Percentiles rank a stretch among this genome's conserved stretches.
phyloP scores from a whole-genome alignment of 2,888 invertebrate genomes.

The Lithosia quadra region DNA sequence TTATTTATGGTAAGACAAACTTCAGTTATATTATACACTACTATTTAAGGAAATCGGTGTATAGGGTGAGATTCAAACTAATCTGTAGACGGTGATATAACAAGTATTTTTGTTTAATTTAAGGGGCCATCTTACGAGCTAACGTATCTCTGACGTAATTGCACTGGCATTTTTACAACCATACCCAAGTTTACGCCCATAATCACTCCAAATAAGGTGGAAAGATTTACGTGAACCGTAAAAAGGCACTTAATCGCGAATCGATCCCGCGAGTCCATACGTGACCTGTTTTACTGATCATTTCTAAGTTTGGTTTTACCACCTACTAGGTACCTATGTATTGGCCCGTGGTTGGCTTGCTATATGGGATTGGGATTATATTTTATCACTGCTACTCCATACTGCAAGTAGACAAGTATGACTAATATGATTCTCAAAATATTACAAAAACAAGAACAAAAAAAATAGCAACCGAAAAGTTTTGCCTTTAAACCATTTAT shows the following conservation, averaged over 20 bases:
- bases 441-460: too few species aligned
- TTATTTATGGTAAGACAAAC: background rate
- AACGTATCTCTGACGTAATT: constrained; percentile 26
- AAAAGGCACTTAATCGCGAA: constrained; percentile 60
- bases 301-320: constrained; percentile 21
- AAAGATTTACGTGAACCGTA: constrained; percentile 59
- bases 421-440: too few species aligned
- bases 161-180: constrained; percentile 26
- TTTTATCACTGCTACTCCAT: background rate
- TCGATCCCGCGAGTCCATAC: constrained; percentile 59
- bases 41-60: too few species aligned
- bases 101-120: background rate
- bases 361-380: constrained; percentile 5
- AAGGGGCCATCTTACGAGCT: background rate
- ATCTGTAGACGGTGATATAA: background rate
- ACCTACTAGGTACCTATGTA: constrained; percentile 8
- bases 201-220: constrained; percentile 57
- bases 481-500: too few species aligned
- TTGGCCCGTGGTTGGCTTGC: constrained; percentile 6
- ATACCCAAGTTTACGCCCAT: constrained; percentile 40
- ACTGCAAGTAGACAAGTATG: too few species aligned
- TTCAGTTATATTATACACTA: background rate
- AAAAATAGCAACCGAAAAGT: too few species aligned
- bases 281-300: constrained; percentile 62
- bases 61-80: too few species aligned